Percentiles rank a stretch among this genome's conserved stretches.
Conservation (phyloP, 1,140 invertebrate species). For the Drosophila bipectinata region DNA sequence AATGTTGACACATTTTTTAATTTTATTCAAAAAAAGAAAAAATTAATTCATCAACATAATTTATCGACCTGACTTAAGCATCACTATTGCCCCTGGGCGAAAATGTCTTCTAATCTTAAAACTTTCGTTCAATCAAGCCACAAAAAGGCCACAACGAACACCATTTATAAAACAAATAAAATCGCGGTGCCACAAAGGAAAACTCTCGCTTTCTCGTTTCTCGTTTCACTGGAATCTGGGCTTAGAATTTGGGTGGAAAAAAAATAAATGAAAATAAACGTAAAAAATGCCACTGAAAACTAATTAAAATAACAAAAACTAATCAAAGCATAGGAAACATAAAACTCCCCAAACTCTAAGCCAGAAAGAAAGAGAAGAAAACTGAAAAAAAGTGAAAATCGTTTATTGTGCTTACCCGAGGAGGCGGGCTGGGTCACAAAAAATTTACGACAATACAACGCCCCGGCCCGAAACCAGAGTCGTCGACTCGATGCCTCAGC, state of each 20-base stretch:
- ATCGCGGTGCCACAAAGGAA: conserved; percentile 37
- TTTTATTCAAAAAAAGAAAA: conserved; percentile 3
- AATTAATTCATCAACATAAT: conserved; percentile 19
- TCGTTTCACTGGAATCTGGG: conserved; percentile 32
- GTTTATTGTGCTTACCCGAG: conserved; percentile 37
- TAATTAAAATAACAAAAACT: conserved; percentile 51
- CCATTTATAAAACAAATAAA: conserved; percentile 34
- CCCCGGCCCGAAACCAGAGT: conserved; percentile 6
- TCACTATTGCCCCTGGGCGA: conserved; percentile 4
- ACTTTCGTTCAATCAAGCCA: conserved; percentile 43
- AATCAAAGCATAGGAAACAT: conserved; percentile 41
- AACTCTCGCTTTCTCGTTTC: conserved; percentile 50
- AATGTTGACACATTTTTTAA: conserved; percentile 13
- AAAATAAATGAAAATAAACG: conserved; percentile 26
- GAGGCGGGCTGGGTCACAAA: conserved; percentile 23
- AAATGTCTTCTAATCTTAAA: conserved; percentile 39
- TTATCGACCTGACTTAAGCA: conserved; percentile 19
- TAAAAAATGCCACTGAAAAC: conserved; percentile 42
- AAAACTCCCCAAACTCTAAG: conserved; percentile 15
- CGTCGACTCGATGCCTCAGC: background rate
- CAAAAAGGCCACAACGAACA: conserved; percentile 15
- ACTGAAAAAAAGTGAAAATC: conserved; percentile 53
- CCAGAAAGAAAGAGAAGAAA: background rate
- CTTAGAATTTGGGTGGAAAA: conserved; percentile 34
- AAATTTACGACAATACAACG: conserved; percentile 50